Conservation (phyloP, 2,113 vertebrate species). For the Pitta sordida region DNA sequence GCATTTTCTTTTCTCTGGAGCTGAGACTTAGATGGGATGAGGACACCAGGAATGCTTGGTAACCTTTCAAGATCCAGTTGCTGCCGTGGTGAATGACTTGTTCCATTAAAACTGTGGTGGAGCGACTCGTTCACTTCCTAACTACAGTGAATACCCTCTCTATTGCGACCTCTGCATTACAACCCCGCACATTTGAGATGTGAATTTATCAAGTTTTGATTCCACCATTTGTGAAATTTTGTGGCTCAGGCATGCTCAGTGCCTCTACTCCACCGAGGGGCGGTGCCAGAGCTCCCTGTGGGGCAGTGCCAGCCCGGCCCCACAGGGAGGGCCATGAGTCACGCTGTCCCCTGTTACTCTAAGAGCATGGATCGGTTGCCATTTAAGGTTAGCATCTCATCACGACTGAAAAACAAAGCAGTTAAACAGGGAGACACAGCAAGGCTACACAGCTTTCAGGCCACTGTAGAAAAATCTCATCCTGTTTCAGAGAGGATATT, state of each 20-base stretch:
- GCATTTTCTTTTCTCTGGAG: not conserved
- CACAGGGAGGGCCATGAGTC: too few species aligned
- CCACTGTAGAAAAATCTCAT: not conserved
- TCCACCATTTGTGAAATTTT: too few species aligned
- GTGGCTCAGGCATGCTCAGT: too few species aligned
- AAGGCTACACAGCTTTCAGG: not conserved
- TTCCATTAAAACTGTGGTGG: not conserved
- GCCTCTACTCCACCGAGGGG: too few species aligned
- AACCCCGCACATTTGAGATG: too few species aligned
- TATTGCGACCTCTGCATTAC: too few species aligned
- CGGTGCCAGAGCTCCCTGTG: too few species aligned
- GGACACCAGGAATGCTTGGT: not conserved
- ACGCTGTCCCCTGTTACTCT: too few species aligned
- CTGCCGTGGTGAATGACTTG: not conserved
- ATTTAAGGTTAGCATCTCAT: not conserved
- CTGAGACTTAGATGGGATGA: not conserved
- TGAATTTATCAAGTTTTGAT: too few species aligned
- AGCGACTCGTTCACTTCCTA: not conserved
- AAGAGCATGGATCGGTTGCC: accelerated
- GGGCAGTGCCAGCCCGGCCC: too few species aligned
- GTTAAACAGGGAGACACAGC: not conserved
- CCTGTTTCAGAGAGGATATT: not conserved
- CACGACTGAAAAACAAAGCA: not conserved
- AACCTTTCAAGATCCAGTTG: not conserved
- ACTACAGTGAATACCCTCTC: too few species aligned